These are phyloP conservation scores for Henricia sp. DNA, from an alignment of 53 echinoderm and acorn worm genomes.

Conservation along the genomic window DNA sequence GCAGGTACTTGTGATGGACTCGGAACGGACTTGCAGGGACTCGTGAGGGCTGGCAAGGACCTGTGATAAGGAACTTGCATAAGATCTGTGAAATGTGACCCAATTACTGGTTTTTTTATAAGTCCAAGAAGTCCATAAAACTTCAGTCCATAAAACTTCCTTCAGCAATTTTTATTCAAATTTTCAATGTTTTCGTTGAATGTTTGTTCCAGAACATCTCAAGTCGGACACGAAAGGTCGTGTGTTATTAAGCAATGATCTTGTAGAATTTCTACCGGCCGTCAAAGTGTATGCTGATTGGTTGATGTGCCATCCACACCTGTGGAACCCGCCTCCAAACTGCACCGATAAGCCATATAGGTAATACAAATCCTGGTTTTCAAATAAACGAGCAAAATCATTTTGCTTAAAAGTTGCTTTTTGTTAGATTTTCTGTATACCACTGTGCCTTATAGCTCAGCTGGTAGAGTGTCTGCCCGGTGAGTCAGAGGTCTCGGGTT, in stretches of 20 bases:
- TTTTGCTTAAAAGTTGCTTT: no score
- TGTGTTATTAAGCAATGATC: constrained; percentile 80
- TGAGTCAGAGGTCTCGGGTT: not conserved
- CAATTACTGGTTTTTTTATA: no score
- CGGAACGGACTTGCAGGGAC: no score
- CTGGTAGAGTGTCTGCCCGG: no score
- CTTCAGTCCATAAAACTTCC: no score
- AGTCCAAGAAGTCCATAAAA: no score
- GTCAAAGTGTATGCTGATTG: constrained; percentile 99
- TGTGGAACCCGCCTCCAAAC: constrained; percentile 95
- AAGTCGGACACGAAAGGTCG: constrained; percentile 37
- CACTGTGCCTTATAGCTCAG: not conserved
- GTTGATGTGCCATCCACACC: constrained; percentile 88
- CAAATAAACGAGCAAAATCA: no score
- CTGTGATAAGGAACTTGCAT: no score
- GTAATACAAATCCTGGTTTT: constrained; percentile 42
- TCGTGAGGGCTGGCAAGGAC: no score
- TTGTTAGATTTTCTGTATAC: not conserved
- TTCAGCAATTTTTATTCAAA: no score
- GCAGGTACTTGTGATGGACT: no score
- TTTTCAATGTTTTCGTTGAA: not conserved
- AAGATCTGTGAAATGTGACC: no score
- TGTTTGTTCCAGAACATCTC: constrained; percentile 66
- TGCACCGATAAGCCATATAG: constrained; percentile 69
- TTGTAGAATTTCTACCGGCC: constrained; percentile 89